phyloP scores from a whole-genome alignment of 2,888 invertebrate genomes.

The Apodemia zela region DNA sequence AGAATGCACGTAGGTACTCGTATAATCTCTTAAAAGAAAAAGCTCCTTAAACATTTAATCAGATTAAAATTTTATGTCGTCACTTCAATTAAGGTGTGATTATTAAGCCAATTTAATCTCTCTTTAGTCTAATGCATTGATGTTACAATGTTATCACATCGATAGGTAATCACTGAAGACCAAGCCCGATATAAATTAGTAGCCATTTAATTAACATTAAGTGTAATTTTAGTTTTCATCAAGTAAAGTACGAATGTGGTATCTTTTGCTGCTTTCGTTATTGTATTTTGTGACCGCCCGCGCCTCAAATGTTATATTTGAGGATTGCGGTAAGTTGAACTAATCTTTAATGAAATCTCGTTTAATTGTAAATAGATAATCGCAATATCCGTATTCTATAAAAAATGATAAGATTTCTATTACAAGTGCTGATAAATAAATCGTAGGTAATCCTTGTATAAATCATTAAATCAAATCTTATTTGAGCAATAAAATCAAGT shows the following conservation, averaged over 20 bases:
- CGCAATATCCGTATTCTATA: not conserved
- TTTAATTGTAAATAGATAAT: conserved; percentile 5
- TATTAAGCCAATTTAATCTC: conserved; percentile 9
- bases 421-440: not conserved
- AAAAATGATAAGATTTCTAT: not conserved
- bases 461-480: not conserved
- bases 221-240: conserved; percentile 29
- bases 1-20: not conserved
- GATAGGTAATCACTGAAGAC: conserved; percentile 43
- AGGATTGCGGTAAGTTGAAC: conserved; percentile 60
- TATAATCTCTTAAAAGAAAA: not conserved
- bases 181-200: conserved; percentile 30
- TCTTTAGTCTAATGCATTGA: conserved; percentile 33
- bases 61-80: conserved; percentile 1
- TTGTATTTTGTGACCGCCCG: conserved; percentile 37
- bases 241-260: conserved; percentile 41
- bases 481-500: not conserved
- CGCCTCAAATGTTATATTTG: conserved; percentile 49
- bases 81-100: conserved; percentile 10
- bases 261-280: conserved; percentile 38
- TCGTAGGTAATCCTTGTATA: not conserved
- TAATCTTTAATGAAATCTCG: not conserved
- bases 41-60: not conserved
- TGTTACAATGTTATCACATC: conserved; percentile 47
- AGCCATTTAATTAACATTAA: conserved; percentile 24